phyloP scores from a whole-genome alignment of 2,888 invertebrate genomes.

The Agrochola lychnidis region DNA sequence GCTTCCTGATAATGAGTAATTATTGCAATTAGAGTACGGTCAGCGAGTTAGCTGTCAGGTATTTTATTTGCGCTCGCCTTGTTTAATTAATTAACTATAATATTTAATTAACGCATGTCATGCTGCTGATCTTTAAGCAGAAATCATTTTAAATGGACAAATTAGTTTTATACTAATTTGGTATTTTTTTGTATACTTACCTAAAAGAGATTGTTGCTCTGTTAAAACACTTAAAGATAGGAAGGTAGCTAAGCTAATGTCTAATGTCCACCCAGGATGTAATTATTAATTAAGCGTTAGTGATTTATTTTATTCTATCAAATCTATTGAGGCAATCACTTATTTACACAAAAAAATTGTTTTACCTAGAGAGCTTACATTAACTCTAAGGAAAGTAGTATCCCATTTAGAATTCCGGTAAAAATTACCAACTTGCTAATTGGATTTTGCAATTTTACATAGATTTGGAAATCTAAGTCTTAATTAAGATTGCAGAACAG shows the following conservation, averaged over 20 bases:
- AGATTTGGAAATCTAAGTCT: not conserved
- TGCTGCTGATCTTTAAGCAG: constrained; percentile 48
- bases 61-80: constrained; percentile 72
- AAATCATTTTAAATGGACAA: constrained; percentile 38
- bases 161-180: constrained; percentile 21
- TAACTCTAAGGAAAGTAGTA: not conserved
- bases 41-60: constrained; percentile 75
- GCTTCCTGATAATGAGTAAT: constrained; percentile 89
- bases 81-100: constrained; percentile 70
- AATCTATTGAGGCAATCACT: not conserved
- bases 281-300: not conserved
- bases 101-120: constrained; percentile 66
- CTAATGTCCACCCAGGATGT: not conserved
- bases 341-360: not conserved
- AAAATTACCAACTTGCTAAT: not conserved
- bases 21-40: constrained; percentile 87
- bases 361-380: not conserved
- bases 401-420: not conserved
- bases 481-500: not conserved
- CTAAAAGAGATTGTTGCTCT: not conserved
- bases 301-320: not conserved
- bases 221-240: not conserved
- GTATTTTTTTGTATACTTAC: not conserved
- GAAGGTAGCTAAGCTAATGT: not conserved
- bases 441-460: not conserved